Base-by-base conservation (phyloP, 2,113 vertebrate species). In the Clarias gariepinus region DNA sequence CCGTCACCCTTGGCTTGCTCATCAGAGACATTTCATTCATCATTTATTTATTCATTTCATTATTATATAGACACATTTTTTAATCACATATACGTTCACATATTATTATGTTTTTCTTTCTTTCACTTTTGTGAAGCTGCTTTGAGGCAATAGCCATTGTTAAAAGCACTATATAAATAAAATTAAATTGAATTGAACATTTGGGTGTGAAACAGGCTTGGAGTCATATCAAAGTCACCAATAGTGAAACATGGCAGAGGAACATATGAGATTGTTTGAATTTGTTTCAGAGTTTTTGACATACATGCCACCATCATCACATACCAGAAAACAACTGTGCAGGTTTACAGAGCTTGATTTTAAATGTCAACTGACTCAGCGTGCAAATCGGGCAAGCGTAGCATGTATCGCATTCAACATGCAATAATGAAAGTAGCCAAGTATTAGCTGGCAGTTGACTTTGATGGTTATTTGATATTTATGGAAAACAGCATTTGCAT, bases 381-480 rank as follows among this genome's bases (percentile, higher is more conserved):
- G 64, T 41, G 61, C 60, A 64, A 36, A 82, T 82, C 58, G 64
- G 52, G 25, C 1, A 41, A 41, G 33, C 15, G 0, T 66, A n/a
- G 81, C 15, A 19, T 82, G 81, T 53, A 7, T 66, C 28, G 53
- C 36, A 47, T 61, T 30, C 61, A 53, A n/a, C 33, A 9, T 16
- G 80, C 8, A 5, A 41, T 81, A 23, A 64, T 63, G 15, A 25
- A 82, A 66, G n/a, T 66, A 82, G 36, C 23, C 71, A 74, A 64
- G 80, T 41, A 41, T 25, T 23, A 25, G 23, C 81, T 66, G 41
- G 41, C 81, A 66, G 41, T 47, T 82, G 15, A 53, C 36, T 11
- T 47, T 60, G 53, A 81, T 21, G 58, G 47, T 81, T 6, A 64
- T 64, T 64, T 28, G 58, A 78, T 84, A 41, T 84, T 41, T 47